Percentiles rank a stretch among this genome's conserved stretches.
phyloP scores from a whole-genome alignment of 2,113 vertebrate species.

The Sula dactylatra region DNA sequence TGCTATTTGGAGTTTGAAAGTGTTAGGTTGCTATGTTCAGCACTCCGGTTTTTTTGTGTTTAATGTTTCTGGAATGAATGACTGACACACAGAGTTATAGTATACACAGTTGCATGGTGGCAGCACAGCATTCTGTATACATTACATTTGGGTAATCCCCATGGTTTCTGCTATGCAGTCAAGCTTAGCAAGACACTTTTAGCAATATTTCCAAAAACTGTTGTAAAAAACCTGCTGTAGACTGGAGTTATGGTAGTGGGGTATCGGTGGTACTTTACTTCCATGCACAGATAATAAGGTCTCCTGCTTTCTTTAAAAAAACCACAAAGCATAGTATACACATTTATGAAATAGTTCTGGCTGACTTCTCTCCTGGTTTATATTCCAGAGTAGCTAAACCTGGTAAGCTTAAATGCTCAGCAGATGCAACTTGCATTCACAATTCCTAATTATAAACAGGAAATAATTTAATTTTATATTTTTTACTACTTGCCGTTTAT shows the following conservation, averaged over 20 bases:
- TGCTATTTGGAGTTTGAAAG: background rate
- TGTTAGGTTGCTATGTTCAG: background rate
- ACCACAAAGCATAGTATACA: background rate
- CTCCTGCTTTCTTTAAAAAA: background rate
- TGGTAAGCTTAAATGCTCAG: background rate
- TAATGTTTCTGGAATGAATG: background rate
- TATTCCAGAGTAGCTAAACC: background rate
- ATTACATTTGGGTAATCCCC: background rate
- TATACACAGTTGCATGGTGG: background rate
- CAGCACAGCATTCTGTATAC: background rate
- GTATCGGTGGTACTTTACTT: background rate
- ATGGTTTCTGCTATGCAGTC: background rate
- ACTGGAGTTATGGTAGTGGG: background rate
- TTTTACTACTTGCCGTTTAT: background rate
- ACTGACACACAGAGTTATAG: background rate
- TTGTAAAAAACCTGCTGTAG: background rate
- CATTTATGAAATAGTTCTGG: background rate
- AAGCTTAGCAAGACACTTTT: background rate
- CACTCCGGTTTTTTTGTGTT: background rate
- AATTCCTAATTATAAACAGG: background rate
- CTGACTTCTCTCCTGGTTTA: background rate
- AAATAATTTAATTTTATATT: background rate
- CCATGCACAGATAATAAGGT: background rate
- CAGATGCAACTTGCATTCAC: background rate
- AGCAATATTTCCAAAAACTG: background rate